Conservation (phyloP, 2,113 vertebrate genomes). For the Symphodus melops region DNA sequence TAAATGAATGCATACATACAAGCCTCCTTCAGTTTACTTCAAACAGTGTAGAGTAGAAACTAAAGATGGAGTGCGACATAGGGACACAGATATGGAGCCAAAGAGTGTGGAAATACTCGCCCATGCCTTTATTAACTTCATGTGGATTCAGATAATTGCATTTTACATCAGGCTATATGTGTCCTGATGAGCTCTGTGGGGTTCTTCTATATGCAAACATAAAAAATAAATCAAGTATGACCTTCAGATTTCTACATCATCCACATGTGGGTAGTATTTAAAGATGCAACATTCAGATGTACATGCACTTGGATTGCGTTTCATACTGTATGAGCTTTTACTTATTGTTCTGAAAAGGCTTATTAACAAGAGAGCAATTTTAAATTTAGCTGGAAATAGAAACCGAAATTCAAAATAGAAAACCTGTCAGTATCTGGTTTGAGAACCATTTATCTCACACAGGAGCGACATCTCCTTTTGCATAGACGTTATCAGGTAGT, state of each 20-base stretch:
- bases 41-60: not conserved
- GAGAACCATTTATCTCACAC: too few relatives aligned
- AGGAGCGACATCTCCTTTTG: too few relatives aligned
- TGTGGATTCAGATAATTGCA: slow-evolving; percentile 68
- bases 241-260: not conserved
- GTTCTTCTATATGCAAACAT: slow-evolving; percentile 19
- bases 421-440: too few relatives aligned
- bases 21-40: too few relatives aligned
- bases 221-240: slow-evolving; percentile 2
- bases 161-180: slow-evolving; percentile 34
- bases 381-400: too few relatives aligned
- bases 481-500: too few relatives aligned
- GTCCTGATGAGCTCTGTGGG: slow-evolving; percentile 21
- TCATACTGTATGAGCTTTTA: too few relatives aligned
- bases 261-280: not conserved
- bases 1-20: too few relatives aligned
- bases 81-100: slow-evolving; percentile 11
- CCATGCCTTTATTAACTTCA: slow-evolving; percentile 52
- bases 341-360: too few relatives aligned
- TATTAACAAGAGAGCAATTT: too few relatives aligned
- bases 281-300: not conserved
- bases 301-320: slow-evolving; percentile 6
- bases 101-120: slow-evolving; percentile 12
- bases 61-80: not conserved
- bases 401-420: too few relatives aligned